Conservation (phyloP, 2,113 vertebrate species). For the Pagrus major region DNA sequence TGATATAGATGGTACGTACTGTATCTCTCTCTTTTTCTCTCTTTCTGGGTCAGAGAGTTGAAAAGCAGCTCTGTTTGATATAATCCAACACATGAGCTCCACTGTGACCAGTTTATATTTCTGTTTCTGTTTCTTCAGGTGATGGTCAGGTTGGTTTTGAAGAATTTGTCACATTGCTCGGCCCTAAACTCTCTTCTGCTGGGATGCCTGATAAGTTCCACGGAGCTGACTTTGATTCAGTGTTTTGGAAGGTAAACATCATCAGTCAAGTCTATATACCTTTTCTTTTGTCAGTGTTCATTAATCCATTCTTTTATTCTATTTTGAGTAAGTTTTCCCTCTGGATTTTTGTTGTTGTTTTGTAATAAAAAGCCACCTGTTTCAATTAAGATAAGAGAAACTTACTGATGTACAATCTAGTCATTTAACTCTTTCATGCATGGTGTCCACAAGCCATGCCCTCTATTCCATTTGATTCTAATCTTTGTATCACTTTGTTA, state of each 20-base stretch:
- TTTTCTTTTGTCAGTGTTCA: not conserved
- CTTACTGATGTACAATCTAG: not conserved
- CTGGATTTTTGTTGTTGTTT: slow-evolving; percentile 22
- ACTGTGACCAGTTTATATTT: slow-evolving; percentile 14
- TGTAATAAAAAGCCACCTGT: slow-evolving; percentile 17
- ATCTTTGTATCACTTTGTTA: too few species aligned
- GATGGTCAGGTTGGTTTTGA: slow-evolving; percentile 98
- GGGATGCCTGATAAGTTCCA: slow-evolving; percentile 97
- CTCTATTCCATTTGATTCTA: too few species aligned
- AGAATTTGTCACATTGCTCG: slow-evolving; percentile 96
- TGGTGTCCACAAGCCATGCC: too few species aligned
- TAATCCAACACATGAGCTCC: slow-evolving; percentile 2
- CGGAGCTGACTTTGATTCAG: slow-evolving; percentile 95
- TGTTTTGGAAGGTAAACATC: slow-evolving; percentile 97
- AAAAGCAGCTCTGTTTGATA: not conserved
- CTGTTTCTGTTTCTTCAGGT: slow-evolving; percentile 80
- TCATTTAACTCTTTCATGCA: too few species aligned
- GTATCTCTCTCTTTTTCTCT: slow-evolving; percentile 18
- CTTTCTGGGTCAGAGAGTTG: not conserved
- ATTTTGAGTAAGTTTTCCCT: slow-evolving; percentile 18
- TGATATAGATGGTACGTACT: slow-evolving; percentile 95
- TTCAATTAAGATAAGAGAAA: slow-evolving; percentile 44
- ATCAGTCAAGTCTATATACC: slow-evolving; percentile 13
- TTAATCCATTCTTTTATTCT: not conserved
- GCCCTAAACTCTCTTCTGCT: slow-evolving; percentile 93